These are phyloP conservation scores for Brachionus koreanus DNA, from an alignment of 1,140 invertebrate species.

Conservation along the genomic window DNA sequence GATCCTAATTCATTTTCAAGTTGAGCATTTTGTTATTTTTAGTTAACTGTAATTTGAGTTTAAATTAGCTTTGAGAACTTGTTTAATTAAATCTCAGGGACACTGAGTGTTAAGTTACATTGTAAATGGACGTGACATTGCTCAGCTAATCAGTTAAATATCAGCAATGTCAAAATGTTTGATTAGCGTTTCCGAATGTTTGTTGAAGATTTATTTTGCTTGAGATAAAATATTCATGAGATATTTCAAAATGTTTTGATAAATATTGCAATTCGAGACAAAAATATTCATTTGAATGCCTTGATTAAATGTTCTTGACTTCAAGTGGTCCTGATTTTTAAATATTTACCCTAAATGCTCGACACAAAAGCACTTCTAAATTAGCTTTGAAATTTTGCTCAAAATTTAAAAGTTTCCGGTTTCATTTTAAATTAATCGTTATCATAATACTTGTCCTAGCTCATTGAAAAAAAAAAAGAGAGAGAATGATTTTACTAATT, in stretches of 20 bases:
- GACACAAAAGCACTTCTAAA: neutral
- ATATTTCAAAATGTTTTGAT: neutral
- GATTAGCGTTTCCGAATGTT: slow-evolving; percentile 15
- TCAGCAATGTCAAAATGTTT: slow-evolving; percentile 9
- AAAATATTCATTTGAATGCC: neutral
- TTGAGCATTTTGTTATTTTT: slow-evolving; percentile 5
- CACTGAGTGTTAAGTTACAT: neutral
- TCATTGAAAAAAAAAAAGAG: neutral
- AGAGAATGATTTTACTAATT: slow-evolving; percentile 6
- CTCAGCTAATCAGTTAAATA: neutral
- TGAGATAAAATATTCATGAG: slow-evolving; percentile 13
- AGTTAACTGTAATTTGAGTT: neutral
- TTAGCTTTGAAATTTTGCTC: slow-evolving; percentile 29
- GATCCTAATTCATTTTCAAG: neutral
- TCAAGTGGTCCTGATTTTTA: slow-evolving; percentile 35
- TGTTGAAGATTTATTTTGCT: neutral
- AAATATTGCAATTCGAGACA: slow-evolving; percentile 33
- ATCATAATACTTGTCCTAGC: slow-evolving; percentile 13
- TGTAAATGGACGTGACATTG: slow-evolving; percentile 9
- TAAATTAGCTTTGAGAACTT: slow-evolving; percentile 24
- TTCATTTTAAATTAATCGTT: slow-evolving; percentile 4
- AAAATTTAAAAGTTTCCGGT: slow-evolving; percentile 38
- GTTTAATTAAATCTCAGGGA: slow-evolving; percentile 31
- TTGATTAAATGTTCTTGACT: slow-evolving; percentile 37
- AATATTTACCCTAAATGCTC: slow-evolving; percentile 1